phyloP scores from a whole-genome alignment of 2,113 vertebrate genomes.

The Ramphastos sulfuratus region DNA sequence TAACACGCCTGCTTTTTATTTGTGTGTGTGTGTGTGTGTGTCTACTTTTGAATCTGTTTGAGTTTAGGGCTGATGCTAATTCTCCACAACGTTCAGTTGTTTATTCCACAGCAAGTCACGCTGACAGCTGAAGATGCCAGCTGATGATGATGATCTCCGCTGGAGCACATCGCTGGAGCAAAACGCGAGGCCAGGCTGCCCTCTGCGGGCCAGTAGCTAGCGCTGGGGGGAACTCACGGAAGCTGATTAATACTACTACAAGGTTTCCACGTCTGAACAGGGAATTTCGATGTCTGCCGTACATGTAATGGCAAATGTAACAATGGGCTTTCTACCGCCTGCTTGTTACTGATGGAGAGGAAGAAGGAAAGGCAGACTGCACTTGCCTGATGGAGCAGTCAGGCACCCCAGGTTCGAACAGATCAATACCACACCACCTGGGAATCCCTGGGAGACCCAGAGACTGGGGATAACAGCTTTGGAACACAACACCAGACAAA shows the following conservation, averaged over 20 bases:
- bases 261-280: background rate
- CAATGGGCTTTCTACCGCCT: background rate
- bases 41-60: background rate
- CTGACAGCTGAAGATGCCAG: background rate
- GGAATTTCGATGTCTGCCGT: background rate
- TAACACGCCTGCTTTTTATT: no score
- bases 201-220: conserved; percentile 35
- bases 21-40: no score
- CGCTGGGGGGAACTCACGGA: background rate
- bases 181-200: conserved; percentile 30
- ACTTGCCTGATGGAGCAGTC: background rate
- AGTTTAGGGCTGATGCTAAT: background rate
- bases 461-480: background rate
- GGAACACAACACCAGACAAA: background rate
- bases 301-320: background rate
- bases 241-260: background rate
- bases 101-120: background rate
- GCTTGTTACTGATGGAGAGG: background rate
- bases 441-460: background rate
- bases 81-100: background rate
- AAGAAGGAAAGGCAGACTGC: background rate
- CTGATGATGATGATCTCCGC: background rate
- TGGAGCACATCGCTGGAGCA: background rate
- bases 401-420: background rate
- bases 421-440: background rate